Evolutionary conservation across 37 sponge, comb jelly and placozoan species (phyloP).

Genomic region (Diacarnus erythraeanus): DNA sequence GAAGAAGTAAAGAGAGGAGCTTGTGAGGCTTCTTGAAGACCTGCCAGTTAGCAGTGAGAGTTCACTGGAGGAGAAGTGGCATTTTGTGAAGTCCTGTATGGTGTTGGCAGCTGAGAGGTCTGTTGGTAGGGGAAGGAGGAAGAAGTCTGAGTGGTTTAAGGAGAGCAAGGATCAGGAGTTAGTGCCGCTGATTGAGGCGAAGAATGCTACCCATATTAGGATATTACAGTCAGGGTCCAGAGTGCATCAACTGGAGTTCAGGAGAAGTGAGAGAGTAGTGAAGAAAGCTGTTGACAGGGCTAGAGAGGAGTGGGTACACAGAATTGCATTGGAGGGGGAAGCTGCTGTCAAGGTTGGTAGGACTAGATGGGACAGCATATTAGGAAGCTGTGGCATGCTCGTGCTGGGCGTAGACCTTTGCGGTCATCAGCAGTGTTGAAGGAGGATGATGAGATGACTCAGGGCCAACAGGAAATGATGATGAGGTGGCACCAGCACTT

Average conservation of each 20-base stretch:
- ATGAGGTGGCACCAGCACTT: conserved; percentile 31
- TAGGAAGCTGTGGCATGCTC: conserved; percentile 45
- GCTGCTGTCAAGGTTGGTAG: conserved; percentile 20
- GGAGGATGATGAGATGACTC: too few relatives aligned
- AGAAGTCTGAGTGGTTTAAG: conserved; percentile 56
- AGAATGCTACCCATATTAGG: conserved; percentile 27
- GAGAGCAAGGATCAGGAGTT: conserved; percentile 18
- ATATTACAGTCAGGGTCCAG: conserved; percentile 8
- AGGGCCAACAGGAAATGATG: too few relatives aligned
- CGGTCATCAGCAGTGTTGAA: too few relatives aligned
- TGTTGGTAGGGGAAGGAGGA: conserved; percentile 20
- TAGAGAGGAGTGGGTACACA: conserved; percentile 3
- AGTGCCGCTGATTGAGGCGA: conserved; percentile 32
- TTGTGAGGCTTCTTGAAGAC: too few relatives aligned
- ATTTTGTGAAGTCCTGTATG: background rate
- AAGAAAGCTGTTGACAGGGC: background rate
- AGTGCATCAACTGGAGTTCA: too few relatives aligned
- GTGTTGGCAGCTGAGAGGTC: conserved; percentile 19
- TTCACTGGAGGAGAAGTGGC: conserved; percentile 11
- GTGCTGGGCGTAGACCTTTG: too few relatives aligned
- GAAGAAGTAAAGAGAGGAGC: too few relatives aligned
- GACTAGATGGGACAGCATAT: conserved; percentile 29
- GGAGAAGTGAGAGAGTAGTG: background rate
- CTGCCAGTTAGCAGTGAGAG: too few relatives aligned
- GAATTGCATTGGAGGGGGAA: conserved; percentile 4